Percentiles rank a stretch among this genome's conserved stretches.
These are phyloP conservation scores for Erebia palarica DNA, from an alignment of 2,888 invertebrate genomes.

Conservation along the genomic window DNA sequence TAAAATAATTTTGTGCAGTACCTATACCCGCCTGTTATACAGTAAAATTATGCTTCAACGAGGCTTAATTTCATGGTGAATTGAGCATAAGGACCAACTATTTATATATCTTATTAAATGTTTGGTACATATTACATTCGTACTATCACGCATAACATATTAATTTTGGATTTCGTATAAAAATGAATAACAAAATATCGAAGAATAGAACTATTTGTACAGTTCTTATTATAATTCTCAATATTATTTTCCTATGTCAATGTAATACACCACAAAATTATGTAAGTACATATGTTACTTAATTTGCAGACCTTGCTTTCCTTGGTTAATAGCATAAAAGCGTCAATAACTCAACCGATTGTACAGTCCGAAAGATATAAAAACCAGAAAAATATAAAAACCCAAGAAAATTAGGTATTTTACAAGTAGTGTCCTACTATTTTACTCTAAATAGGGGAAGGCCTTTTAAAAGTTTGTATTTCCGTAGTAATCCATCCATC, in stretches of 20 bases:
- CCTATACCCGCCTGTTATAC: background rate
- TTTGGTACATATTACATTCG: background rate
- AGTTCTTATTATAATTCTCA: background rate
- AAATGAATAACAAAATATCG: background rate
- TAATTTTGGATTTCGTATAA: background rate
- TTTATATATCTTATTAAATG: background rate
- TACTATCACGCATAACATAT: background rate
- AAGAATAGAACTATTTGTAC: background rate
- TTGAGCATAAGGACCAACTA: background rate
- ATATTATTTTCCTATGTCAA: background rate
- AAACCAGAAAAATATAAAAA: too few relatives aligned
- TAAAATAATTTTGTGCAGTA: background rate
- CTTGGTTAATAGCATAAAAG: too few relatives aligned
- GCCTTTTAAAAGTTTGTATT: too few relatives aligned
- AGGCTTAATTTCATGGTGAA: conserved; percentile 3
- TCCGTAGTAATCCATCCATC: too few relatives aligned
- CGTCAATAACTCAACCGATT: too few relatives aligned
- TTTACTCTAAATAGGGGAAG: too few relatives aligned
- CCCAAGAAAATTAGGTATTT: too few relatives aligned
- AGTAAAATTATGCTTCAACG: background rate
- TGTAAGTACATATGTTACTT: background rate
- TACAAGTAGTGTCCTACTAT: too few relatives aligned
- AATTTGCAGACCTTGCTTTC: too few relatives aligned
- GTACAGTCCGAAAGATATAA: too few relatives aligned
- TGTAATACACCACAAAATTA: background rate